These are phyloP conservation scores for Gouania willdenowi DNA, from an alignment of 2,797 vertebrate genomes.

Conservation along the genomic window DNA sequence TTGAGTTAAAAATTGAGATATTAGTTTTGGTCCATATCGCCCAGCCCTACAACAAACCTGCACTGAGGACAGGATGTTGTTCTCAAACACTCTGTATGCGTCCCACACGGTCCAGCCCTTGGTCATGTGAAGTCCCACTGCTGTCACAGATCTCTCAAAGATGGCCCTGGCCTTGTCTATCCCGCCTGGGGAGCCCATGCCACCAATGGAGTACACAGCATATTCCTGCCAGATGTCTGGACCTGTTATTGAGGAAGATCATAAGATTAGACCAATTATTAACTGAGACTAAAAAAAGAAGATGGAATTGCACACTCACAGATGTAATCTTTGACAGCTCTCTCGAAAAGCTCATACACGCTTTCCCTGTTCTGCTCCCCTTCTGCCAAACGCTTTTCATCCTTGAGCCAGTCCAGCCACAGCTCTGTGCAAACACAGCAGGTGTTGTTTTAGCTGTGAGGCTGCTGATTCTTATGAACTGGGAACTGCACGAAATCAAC, in stretches of 20 bases:
- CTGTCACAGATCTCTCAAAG: constrained; percentile 89
- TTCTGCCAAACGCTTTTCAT: constrained; percentile 87
- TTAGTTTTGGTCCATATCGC: too few species aligned
- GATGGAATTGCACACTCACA: constrained; percentile 76
- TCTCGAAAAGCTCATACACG: constrained; percentile 91
- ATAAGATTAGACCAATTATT: background rate
- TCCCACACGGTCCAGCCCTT: constrained; percentile 93
- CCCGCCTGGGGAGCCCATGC: constrained; percentile 89
- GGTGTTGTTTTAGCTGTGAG: constrained; percentile 2
- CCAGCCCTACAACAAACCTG: constrained; percentile 76
- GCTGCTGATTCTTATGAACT: background rate
- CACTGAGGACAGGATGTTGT: constrained; percentile 86
- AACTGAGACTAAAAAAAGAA: background rate
- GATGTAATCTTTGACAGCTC: constrained; percentile 90
- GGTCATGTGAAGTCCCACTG: constrained; percentile 90
- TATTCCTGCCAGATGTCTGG: constrained; percentile 98
- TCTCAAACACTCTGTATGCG: constrained; percentile 95
- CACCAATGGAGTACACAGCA: constrained; percentile 93
- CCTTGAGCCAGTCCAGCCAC: constrained; percentile 97
- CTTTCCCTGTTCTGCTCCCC: constrained; percentile 84
- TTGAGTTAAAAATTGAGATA: too few species aligned
- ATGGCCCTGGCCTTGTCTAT: constrained; percentile 86
- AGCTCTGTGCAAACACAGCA: constrained; percentile 77
- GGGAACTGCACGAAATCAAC: background rate
- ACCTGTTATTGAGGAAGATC: constrained; percentile 73